phyloP scores from a whole-genome alignment of 2,888 invertebrate genomes.

The Philonicus albiceps region DNA sequence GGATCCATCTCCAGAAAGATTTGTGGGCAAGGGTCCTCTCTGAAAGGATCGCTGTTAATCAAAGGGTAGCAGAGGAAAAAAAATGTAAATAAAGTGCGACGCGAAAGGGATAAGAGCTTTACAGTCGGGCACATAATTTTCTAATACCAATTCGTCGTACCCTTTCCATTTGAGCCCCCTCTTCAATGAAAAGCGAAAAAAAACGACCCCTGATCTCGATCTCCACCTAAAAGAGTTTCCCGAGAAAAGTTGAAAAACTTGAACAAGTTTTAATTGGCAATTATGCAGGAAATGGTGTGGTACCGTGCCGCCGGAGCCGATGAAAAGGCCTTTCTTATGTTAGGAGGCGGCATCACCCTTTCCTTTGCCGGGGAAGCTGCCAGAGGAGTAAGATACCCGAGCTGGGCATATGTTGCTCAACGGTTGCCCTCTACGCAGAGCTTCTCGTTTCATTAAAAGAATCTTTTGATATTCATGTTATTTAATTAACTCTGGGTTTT shows the following conservation, averaged over 20 bases:
- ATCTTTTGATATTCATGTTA: neutral
- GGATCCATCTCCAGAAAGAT: neutral
- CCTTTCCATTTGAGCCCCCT: neutral
- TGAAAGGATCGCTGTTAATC: neutral
- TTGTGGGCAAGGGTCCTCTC: neutral
- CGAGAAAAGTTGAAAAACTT: neutral
- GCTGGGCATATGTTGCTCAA: neutral
- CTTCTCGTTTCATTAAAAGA: neutral
- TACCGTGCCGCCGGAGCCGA: neutral
- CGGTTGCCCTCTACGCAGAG: neutral
- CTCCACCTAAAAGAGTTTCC: neutral
- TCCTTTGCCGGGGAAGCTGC: neutral
- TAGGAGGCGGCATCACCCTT: neutral
- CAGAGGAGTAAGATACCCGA: neutral
- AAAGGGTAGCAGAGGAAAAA: neutral
- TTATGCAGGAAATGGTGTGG: neutral
- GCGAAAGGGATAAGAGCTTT: neutral
- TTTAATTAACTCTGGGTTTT: neutral
- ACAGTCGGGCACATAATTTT: neutral
- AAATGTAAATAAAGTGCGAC: neutral
- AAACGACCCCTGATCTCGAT: neutral
- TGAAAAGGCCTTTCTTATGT: neutral
- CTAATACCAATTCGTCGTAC: neutral
- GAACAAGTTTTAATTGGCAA: slow-evolving; percentile 19
- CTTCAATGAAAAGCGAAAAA: neutral